Base-by-base conservation (phyloP, 2,888 invertebrate genomes). In the Dryomyza anilis region DNA sequence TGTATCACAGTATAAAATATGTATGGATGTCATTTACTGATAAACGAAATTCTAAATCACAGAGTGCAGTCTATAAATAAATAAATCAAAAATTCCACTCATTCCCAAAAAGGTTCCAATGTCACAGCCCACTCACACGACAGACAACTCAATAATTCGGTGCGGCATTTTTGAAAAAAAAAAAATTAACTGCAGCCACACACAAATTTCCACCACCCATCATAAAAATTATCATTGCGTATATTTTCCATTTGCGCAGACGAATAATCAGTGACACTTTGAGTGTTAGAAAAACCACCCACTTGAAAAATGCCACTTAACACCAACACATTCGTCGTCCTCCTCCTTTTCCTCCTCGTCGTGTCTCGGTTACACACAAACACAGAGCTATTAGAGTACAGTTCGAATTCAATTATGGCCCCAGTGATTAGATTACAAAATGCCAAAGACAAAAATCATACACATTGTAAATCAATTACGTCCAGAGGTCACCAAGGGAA, bases 301-400 rank as follows among this genome's bases (percentile, higher is more conserved):
- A 55, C 36, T 55, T n/a, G 50, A 25, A 55, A 36, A 36, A 33
- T 55, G 36, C 14, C 55, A 55, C 55, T 55, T 55, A 55, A 21
- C 33, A 23, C 25, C 50, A 29, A 52, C 50, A 52, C 43, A n/a
- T n/a, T n/a, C n/a, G n/a, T n/a, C n/a, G n/a, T n/a, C n/a, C n/a
- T n/a, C n/a, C n/a, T n/a, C n/a, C n/a, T n/a, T n/a, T n/a, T n/a
- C n/a, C n/a, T n/a, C n/a, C n/a, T n/a, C n/a, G n/a, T n/a, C n/a
- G n/a, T n/a, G n/a, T 33, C 39, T 3, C 39, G 2, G 14, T 39
- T 23, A 50, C 48, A 12, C 21, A 50, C 23, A 50, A 2, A 25
- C 48, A 50, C 25, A 21, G 4, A 25, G 2, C 23, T 23, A 48
- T 12, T 14, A 23, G 21, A 21, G 8, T 12, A 48, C 48, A 48